A percentile compares a stretch with the other conserved stretches of the same genome.
Evolutionary conservation across 2,888 invertebrate species (phyloP).

Genomic region (Drosophila anomelani): DNA sequence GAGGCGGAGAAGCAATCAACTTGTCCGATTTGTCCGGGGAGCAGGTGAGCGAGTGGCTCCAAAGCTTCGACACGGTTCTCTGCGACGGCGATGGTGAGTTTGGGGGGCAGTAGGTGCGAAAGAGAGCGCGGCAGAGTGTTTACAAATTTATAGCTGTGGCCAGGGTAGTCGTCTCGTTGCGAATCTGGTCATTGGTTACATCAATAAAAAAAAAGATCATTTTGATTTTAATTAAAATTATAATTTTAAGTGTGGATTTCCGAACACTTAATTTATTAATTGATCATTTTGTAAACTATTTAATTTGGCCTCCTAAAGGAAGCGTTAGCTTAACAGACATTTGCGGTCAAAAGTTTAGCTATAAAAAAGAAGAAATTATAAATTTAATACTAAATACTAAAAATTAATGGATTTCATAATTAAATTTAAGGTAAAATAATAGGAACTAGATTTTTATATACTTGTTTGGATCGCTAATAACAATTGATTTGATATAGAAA

Average conservation of each 20-base stretch:
- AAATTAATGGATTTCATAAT: too few relatives aligned
- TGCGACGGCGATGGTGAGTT: constrained; percentile 93
- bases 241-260: neutral
- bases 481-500: neutral
- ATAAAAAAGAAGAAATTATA: too few relatives aligned
- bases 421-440: too few relatives aligned
- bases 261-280: too few relatives aligned
- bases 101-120: neutral
- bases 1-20: constrained; percentile 83
- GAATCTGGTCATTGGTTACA: neutral
- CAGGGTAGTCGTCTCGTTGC: constrained; percentile 9
- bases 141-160: constrained; percentile 11
- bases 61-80: constrained; percentile 92
- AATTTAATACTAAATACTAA: too few relatives aligned
- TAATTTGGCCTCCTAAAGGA: too few relatives aligned
- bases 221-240: too few relatives aligned
- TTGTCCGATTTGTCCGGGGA: constrained; percentile 86
- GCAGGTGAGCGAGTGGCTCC: constrained; percentile 87
- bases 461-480: too few relatives aligned
- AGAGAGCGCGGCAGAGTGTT: constrained; percentile 5
- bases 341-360: too few relatives aligned
- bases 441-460: too few relatives aligned
- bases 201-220: neutral
- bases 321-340: too few relatives aligned
- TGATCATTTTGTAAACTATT: neutral